Evolutionary conservation across 2,888 invertebrate species (phyloP).

Genomic region (Orgyia antiqua): DNA sequence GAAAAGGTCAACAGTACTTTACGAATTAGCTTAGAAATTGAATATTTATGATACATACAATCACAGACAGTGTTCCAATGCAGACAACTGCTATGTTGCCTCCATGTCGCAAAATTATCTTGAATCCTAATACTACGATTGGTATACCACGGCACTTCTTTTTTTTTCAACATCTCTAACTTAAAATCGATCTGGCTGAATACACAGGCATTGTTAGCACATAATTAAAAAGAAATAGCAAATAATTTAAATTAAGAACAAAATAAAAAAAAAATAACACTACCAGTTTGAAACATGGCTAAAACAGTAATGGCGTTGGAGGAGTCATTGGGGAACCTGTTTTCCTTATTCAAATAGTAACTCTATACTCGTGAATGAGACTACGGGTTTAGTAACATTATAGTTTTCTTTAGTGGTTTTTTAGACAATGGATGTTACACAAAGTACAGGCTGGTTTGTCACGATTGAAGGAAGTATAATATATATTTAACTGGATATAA

Average conservation of each 20-base stretch:
- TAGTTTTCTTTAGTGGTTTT: conserved; percentile 33
- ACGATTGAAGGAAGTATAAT: conserved; percentile 31
- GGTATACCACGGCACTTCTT: conserved; percentile 64
- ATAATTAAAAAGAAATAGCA: conserved; percentile 11
- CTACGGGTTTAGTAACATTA: conserved; percentile 38
- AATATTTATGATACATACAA: conserved; percentile 54
- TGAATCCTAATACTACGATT: conserved; percentile 59
- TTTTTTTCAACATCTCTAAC: conserved; percentile 65
- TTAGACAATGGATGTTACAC: conserved; percentile 37
- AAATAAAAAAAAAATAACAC: conserved; percentile 12
- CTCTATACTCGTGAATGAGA: conserved; percentile 17
- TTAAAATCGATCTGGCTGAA: conserved; percentile 23
- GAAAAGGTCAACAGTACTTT: no score
- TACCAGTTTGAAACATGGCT: conserved; percentile 31
- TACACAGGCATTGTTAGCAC: conserved; percentile 27
- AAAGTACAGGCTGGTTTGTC: conserved; percentile 31
- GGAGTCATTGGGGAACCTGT: conserved; percentile 43
- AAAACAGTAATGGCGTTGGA: conserved; percentile 41
- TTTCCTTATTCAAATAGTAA: conserved; percentile 27
- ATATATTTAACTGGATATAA: conserved; percentile 30
- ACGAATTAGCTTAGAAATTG: no score
- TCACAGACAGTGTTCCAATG: conserved; percentile 66
- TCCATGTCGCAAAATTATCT: conserved; percentile 57
- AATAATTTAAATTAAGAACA: conserved; percentile 15
- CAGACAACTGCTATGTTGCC: conserved; percentile 45